These are phyloP conservation scores for Proteles cristata DNA, from an alignment of 2,113 vertebrate species.

Conservation along the genomic window DNA sequence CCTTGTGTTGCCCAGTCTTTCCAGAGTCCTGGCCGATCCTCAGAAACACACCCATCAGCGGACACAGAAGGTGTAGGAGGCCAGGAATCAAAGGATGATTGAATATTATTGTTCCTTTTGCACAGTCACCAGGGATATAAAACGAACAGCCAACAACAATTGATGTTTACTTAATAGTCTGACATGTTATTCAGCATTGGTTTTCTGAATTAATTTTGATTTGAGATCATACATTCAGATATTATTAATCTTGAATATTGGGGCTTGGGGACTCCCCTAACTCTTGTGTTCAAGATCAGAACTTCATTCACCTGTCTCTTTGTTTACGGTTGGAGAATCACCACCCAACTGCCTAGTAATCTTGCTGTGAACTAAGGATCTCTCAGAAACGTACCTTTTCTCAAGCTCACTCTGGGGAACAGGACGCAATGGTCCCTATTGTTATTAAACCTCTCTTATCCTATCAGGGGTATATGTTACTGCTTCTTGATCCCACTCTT, in stretches of 20 bases:
- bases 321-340: neutral
- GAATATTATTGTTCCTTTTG: neutral
- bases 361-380: neutral
- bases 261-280: neutral
- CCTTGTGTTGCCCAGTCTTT: neutral
- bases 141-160: neutral
- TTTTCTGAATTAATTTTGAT: neutral
- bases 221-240: neutral
- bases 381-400: neutral
- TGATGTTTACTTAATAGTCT: neutral
- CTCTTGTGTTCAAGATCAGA: neutral
- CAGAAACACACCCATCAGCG: neutral
- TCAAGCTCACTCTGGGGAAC: neutral
- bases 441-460: neutral
- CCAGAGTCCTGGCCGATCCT: neutral
- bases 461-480: neutral
- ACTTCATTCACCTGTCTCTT: neutral
- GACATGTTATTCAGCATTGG: neutral
- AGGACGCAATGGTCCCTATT: neutral
- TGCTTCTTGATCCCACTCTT: rapidly evolving
- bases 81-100: rapidly evolving
- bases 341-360: neutral
- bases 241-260: neutral
- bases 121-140: neutral
- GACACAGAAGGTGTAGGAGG: neutral